Evolutionary conservation across 92 coral and sea anemone genomes (phyloP).

Genomic region (Epizoanthus fatuus): DNA sequence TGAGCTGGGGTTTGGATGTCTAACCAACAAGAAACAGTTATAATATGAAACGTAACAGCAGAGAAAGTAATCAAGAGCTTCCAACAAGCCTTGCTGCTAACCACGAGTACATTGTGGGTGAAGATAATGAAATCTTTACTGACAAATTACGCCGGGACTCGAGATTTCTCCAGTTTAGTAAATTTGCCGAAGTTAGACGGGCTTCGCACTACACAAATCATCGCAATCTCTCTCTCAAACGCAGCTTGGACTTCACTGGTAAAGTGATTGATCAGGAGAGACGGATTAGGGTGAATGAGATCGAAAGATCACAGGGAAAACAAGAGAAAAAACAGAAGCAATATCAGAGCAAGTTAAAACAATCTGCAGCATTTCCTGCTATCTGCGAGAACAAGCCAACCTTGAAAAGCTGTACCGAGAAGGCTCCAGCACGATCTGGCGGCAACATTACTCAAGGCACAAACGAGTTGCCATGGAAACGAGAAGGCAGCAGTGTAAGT

Average conservation of each 20-base stretch:
- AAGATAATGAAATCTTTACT: slow-evolving; percentile 3
- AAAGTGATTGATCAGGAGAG: slow-evolving; percentile 68
- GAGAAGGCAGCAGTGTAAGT: not conserved
- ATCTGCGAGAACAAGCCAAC: slow-evolving; percentile 5
- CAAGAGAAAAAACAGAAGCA: slow-evolving; percentile 38
- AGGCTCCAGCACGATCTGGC: not conserved
- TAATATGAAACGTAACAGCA: not conserved
- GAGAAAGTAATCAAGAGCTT: not conserved
- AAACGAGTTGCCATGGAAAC: slow-evolving; percentile 25
- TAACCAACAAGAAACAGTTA: not conserved
- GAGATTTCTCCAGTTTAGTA: slow-evolving; percentile 81
- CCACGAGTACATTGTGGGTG: slow-evolving; percentile 16
- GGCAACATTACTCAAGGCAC: not conserved
- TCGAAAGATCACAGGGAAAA: slow-evolving; percentile 55
- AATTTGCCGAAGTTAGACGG: slow-evolving; percentile 66
- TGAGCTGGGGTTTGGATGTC: not conserved
- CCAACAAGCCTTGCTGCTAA: not conserved
- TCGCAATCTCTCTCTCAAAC: slow-evolving; percentile 75
- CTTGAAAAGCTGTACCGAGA: not conserved
- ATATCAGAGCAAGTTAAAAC: slow-evolving; percentile 2
- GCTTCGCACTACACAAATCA: slow-evolving; percentile 75
- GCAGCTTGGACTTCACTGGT: slow-evolving; percentile 57
- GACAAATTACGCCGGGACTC: slow-evolving; percentile 84
- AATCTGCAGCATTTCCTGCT: not conserved
- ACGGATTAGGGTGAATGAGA: slow-evolving; percentile 51